Evolutionary conservation across 2,888 invertebrate genomes (phyloP).

Genomic region (Xanthorhoe designata): DNA sequence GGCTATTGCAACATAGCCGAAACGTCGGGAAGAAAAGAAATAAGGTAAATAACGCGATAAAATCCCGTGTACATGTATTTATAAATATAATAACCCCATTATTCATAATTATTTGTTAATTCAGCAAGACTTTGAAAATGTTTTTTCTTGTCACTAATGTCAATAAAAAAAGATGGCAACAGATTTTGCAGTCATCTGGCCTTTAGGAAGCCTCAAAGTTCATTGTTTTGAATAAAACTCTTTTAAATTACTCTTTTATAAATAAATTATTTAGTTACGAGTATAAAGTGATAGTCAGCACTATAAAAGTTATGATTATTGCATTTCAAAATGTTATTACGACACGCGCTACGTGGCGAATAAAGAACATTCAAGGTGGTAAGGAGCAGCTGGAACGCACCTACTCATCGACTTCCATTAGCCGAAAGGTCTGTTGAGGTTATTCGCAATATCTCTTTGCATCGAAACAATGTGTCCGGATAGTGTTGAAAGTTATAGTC

Average conservation of each 20-base stretch:
- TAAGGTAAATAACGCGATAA: too few species aligned
- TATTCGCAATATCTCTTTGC: conserved; percentile 32
- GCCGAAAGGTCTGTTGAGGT: conserved; percentile 34
- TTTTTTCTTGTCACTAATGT: not conserved
- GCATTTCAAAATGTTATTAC: conserved; percentile 12
- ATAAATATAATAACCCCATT: too few species aligned
- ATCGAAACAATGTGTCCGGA: conserved; percentile 47
- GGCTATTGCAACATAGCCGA: too few species aligned
- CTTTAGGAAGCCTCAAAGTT: too few species aligned
- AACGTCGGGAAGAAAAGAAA: too few species aligned
- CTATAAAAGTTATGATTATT: not conserved
- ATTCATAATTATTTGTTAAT: too few species aligned
- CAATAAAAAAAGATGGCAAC: too few species aligned
- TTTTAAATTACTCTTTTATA: not conserved
- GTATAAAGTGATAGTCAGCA: not conserved
- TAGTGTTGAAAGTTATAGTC: conserved; percentile 60
- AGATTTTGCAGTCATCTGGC: too few species aligned
- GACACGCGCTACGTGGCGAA: conserved; percentile 11
- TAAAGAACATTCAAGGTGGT: conserved; percentile 36
- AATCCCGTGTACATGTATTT: too few species aligned
- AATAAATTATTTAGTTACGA: not conserved
- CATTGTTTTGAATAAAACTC: too few species aligned
- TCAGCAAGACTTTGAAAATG: too few species aligned
- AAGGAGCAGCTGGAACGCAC: conserved; percentile 36
- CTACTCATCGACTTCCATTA: conserved; percentile 35